Percentiles rank a stretch among this genome's conserved stretches.
phyloP scores from a whole-genome alignment of 2,888 invertebrate species.

The Frankliniella intonsa region DNA sequence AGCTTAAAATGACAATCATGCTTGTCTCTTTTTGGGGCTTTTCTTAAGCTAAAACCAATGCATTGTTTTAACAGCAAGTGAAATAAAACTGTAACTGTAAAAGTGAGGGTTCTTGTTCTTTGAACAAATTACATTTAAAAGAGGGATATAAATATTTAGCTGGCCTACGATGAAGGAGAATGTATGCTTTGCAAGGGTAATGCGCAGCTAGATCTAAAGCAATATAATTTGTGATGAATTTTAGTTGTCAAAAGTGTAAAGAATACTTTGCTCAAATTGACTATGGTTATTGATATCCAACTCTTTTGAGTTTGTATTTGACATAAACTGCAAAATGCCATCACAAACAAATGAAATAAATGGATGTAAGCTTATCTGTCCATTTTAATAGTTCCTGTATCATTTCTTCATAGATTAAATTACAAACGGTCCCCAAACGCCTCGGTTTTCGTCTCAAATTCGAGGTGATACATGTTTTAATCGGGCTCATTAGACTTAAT shows the following conservation, averaged over 20 bases:
- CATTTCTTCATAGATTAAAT: neutral
- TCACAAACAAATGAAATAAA: neutral
- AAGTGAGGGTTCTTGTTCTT: neutral
- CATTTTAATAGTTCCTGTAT: neutral
- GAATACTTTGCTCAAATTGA: constrained; percentile 7
- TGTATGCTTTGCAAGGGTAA: neutral
- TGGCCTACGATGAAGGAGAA: neutral
- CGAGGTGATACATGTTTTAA: neutral
- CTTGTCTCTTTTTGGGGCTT: neutral
- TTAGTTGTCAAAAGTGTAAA: neutral
- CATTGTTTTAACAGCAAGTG: too few relatives aligned
- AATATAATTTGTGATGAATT: constrained; percentile 4
- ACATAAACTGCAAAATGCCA: neutral
- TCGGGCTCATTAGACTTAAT: neutral
- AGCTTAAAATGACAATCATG: constrained; percentile 6
- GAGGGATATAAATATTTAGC: neutral
- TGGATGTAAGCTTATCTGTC: neutral
- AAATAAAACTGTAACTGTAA: neutral
- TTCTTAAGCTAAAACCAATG: neutral
- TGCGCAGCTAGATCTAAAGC: neutral
- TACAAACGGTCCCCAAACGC: too few relatives aligned
- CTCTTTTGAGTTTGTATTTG: neutral
- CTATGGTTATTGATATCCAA: neutral
- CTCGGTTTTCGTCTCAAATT: neutral
- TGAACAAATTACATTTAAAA: neutral